Base-by-base conservation (phyloP, 2,797 vertebrate genomes). In the Sebastes miniatus region DNA sequence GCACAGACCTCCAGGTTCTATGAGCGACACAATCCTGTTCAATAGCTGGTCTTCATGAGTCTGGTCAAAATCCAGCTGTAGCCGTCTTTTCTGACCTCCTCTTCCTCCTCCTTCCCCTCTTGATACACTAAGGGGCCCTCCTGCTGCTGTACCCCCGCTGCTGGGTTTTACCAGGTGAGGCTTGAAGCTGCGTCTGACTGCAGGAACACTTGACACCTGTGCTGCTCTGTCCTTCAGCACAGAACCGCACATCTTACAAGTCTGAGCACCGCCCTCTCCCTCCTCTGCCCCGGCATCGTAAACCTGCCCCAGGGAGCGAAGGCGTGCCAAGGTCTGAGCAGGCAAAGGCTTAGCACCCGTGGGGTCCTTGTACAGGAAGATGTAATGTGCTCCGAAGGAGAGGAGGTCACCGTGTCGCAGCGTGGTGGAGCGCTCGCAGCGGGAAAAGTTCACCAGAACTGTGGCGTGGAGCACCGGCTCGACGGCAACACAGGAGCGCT, bases 361-460 rank as follows among this genome's bases (percentile, higher is more conserved):
- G 0, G 98, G 98, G 88, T 99, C 97, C 90, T 98, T 97, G 95
- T 98, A 98, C 72, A 99, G 95, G 80, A 99, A 97, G 93, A 99
- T 94, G 93, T 99, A 99, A 90, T 98, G 96, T 4, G 96, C 96
- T 7, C 98, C 98, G 0, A 99, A 96, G 13, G 97, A 97, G 27
- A 99, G 96, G 77, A 99, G 96, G 95, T 99, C 98, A 0, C 98
- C 98, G 0, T 98, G 98, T 3, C 92, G 95, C 75, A 99, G 96
- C 10, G 90, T 94, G 6, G 96, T 96, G 0, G 96, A 91, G 69
- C 93, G 94, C 66, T 96, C 95, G 66, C 96, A 97, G 77, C 96
- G 95, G 0, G 95, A 81, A 43, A 99, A 98, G 96, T 99, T 99
- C 82, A 99, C 89, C 0, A 97, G 93, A 8, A 98, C 85, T 0